phyloP scores from a whole-genome alignment of 2,797 vertebrate genomes.

The Sciaenops ocellatus region DNA sequence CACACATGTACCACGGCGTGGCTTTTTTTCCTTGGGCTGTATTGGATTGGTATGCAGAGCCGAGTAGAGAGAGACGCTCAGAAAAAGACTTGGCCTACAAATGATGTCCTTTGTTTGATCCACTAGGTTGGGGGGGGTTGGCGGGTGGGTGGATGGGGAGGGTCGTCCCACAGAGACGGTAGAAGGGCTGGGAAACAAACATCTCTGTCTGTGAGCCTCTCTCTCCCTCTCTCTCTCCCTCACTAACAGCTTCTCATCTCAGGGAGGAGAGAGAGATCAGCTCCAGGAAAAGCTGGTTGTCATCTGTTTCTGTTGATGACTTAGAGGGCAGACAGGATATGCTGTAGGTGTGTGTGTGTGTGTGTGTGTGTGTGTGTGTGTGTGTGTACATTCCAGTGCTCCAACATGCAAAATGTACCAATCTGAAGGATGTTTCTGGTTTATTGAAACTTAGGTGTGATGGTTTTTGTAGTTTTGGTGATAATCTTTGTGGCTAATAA shows the following conservation, averaged over 20 bases:
- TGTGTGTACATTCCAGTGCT: slow-evolving; percentile 41
- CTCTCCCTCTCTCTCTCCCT: slow-evolving; percentile 32
- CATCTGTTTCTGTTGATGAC: slow-evolving; percentile 71
- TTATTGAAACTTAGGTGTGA: not conserved
- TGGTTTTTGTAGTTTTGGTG: slow-evolving; percentile 5
- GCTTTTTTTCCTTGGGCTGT: slow-evolving; percentile 83
- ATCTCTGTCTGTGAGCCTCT: slow-evolving; percentile 68
- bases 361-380: slow-evolving; percentile 24
- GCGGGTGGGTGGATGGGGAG: slow-evolving; percentile 36
- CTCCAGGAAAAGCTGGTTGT: slow-evolving; percentile 69
- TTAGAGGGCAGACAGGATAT: slow-evolving; percentile 59
- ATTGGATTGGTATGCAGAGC: slow-evolving; percentile 84
- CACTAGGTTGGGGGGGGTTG: slow-evolving; percentile 68
- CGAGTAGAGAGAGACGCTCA: slow-evolving; percentile 77
- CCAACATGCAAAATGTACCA: slow-evolving; percentile 32
- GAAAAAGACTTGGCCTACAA: slow-evolving; percentile 86
- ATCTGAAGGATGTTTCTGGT: slow-evolving; percentile 24
- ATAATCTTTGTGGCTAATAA: slow-evolving; percentile 1
- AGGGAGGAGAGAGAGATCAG: slow-evolving; percentile 57
- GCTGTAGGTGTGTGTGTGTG: slow-evolving; percentile 37
- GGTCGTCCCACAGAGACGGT: slow-evolving; percentile 68
- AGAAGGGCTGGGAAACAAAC: slow-evolving; percentile 72
- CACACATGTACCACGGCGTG: slow-evolving; percentile 53
- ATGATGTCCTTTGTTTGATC: slow-evolving; percentile 88
- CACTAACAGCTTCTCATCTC: slow-evolving; percentile 62